Conservation (phyloP, 2,888 invertebrate species). For the Argyresthia goedartella region DNA sequence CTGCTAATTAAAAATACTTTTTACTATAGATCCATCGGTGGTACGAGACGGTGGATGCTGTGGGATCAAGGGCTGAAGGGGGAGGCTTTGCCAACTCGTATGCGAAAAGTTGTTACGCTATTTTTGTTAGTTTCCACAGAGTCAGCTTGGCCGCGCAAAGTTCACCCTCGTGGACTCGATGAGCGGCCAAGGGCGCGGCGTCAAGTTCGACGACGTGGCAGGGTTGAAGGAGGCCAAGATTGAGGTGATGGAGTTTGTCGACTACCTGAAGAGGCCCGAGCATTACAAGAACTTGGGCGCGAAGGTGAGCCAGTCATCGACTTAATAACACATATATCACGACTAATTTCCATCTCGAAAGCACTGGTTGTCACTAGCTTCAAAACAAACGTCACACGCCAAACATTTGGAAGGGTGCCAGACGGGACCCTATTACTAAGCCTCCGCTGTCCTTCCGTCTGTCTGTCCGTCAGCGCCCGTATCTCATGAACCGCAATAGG, state of each 20-base stretch:
- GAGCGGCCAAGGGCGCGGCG: slow-evolving; percentile 86
- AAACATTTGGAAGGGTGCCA: too few relatives aligned
- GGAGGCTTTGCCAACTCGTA: too few relatives aligned
- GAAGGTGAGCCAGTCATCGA: slow-evolving; percentile 72
- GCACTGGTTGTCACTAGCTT: neutral
- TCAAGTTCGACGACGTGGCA: slow-evolving; percentile 94
- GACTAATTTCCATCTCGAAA: neutral
- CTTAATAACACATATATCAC: neutral
- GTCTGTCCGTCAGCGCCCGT: too few relatives aligned
- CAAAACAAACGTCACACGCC: too few relatives aligned
- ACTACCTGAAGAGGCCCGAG: slow-evolving; percentile 93
- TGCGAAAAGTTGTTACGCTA: too few relatives aligned
- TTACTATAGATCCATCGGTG: too few relatives aligned
- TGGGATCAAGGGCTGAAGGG: too few relatives aligned
- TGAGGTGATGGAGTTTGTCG: slow-evolving; percentile 98
- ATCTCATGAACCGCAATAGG: too few relatives aligned
- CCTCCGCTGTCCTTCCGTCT: too few relatives aligned
- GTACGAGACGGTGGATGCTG: too few relatives aligned
- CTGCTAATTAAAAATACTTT: too few relatives aligned
- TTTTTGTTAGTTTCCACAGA: slow-evolving; percentile 46
- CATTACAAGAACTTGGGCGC: slow-evolving; percentile 89
- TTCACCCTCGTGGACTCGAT: slow-evolving; percentile 93
- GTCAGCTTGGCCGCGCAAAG: slow-evolving; percentile 86
- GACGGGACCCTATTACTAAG: too few relatives aligned
- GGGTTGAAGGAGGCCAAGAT: slow-evolving; percentile 95